Evolutionary conservation across 2,888 invertebrate genomes (phyloP), one percentile per base, ranked within the genome.

Genomic region (Oligia fasciuncula): DNA sequence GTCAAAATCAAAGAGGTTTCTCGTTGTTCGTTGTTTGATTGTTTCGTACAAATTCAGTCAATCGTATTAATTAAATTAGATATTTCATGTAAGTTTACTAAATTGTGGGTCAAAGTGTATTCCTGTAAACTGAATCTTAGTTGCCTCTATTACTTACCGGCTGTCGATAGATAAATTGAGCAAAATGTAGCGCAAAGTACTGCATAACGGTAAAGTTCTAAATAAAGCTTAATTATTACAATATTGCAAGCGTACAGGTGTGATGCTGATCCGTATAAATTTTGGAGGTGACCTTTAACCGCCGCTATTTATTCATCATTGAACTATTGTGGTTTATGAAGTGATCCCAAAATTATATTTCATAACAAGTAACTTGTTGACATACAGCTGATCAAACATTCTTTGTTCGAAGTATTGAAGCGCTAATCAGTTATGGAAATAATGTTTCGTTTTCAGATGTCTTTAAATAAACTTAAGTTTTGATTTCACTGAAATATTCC

Each of bases 371-470:
- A 51, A 72, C 71, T 86, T 90, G 88, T 89, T 90, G 88, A 88
- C 85, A 54, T 87, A 86, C 86, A 84, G 87, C 87, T 85, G 86
- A 86, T 85, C 73, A 88, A 90, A 90, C 89, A 88, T 68, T 88
- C 90, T 91, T 90, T 89, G 91, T 89, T 89, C 86, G 74, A 84
- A 73, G 77, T 82, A 85, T 85, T 85, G 80, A 86, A 87, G 84
- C 72, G 82, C 85, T 88, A 88, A 88, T 88, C 89, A 90, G 79
- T 89, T 89, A 87, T 86, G 80, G 79, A 84, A 91, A 89, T 90
- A 89, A 77, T 87, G 73, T 81, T 89, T 84, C 80, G 65, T 82
- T 92, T 92, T 88, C 89, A 91, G 91, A 88, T 86, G 84, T 85
- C 85, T 82, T 79, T 75, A 84, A 51, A 84, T 82, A 83, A 82